Conservation (phyloP, 2,797 vertebrate genomes). For the Trematomus bernacchii region DNA sequence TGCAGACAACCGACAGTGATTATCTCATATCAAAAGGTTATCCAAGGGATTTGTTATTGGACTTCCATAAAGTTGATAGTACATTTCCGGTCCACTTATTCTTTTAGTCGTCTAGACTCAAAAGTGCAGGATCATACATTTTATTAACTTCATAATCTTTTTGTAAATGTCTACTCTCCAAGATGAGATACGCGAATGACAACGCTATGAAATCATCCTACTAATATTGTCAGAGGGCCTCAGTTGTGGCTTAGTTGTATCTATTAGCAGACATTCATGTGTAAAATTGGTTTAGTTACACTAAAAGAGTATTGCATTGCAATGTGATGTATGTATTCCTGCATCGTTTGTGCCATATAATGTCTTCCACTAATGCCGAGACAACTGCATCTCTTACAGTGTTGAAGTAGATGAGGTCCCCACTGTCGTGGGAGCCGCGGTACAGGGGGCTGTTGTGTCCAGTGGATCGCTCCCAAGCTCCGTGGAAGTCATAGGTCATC, state of each 20-base stretch:
- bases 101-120: background rate
- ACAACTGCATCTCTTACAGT: slow-evolving; percentile 69
- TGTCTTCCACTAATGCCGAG: background rate
- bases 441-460: slow-evolving; percentile 87
- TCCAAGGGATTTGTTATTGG: background rate
- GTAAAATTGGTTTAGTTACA: background rate
- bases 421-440: slow-evolving; percentile 74
- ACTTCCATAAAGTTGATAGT: background rate
- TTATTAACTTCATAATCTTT: background rate
- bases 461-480: slow-evolving; percentile 83
- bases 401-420: slow-evolving; percentile 82
- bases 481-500: slow-evolving; percentile 88
- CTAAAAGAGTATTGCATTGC: background rate
- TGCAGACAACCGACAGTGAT: background rate
- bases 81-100: background rate
- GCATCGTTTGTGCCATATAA: background rate
- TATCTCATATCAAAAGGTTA: background rate
- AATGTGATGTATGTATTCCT: background rate
- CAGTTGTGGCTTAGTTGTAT: background rate
- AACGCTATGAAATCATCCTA: background rate
- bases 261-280: background rate
- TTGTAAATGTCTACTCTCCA: background rate
- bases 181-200: background rate
- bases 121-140: background rate
- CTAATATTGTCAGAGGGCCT: background rate